Percentiles rank a stretch among this genome's conserved stretches.
These are phyloP conservation scores for Oceanodroma leucorhoa DNA, from an alignment of 2,797 vertebrate genomes.

Conservation along the genomic window DNA sequence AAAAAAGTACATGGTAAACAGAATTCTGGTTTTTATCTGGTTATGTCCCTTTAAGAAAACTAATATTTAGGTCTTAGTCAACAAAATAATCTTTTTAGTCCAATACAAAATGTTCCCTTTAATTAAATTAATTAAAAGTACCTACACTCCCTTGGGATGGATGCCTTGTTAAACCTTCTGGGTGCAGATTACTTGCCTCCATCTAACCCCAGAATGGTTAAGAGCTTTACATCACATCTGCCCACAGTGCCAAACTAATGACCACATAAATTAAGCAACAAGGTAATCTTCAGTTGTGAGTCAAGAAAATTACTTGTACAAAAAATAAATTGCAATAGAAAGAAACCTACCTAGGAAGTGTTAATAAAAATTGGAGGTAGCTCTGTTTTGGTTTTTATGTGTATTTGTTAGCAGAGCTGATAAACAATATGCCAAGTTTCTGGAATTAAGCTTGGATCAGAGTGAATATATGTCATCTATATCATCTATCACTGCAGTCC, in stretches of 20 bases:
- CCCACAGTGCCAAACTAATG: slow-evolving; percentile 33
- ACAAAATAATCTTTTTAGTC: neutral
- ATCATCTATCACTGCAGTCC: neutral
- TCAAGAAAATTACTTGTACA: neutral
- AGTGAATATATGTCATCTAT: neutral
- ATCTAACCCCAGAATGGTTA: neutral
- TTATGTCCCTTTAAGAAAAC: neutral
- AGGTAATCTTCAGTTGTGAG: slow-evolving; percentile 12
- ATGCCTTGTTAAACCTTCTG: slow-evolving; percentile 38
- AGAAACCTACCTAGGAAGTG: slow-evolving; percentile 17
- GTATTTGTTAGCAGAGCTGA: neutral
- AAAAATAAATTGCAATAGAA: neutral
- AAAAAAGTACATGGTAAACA: neutral
- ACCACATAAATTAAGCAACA: slow-evolving; percentile 45
- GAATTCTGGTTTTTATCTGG: neutral
- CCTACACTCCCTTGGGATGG: slow-evolving; percentile 30
- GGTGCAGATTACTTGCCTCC: slow-evolving; percentile 40
- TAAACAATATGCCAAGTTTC: neutral
- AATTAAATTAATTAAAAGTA: slow-evolving; percentile 62
- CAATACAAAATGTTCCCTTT: neutral
- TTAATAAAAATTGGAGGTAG: neutral
- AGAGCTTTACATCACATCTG: slow-evolving; percentile 52
- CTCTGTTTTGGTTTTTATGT: neutral
- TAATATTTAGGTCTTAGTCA: neutral
- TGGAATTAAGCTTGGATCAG: neutral